Base-by-base conservation (phyloP, 2,113 vertebrate genomes). In the Poeciliopsis turrubarensis region DNA sequence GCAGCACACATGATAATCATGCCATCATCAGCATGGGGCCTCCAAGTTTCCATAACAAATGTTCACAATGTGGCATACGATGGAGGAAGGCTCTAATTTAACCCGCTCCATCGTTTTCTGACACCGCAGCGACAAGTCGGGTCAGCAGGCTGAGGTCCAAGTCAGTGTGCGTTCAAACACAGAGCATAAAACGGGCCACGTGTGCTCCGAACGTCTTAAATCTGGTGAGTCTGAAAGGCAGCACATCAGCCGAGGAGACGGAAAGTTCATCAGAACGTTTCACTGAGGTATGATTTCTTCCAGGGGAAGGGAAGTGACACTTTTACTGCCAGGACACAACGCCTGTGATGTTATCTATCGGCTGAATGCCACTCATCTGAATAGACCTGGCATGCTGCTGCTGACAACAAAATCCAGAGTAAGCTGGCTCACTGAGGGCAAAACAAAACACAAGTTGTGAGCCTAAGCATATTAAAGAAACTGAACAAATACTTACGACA, bases 31-130 rank as follows among this genome's bases (percentile, higher is more conserved):
- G 81, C 64, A 47, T 51, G 57, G 66, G 66, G 78, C 75, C 68
- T 65, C 47, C 0, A 81, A 74, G 83, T 90, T 89, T 87, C 88
- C 86, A 86, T 65, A 91, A 91, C 89, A 91, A 89, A 89, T 27
- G 41, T 51, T 75, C 72, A 83, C 78, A 86, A 83, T 73, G 79
- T 72, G 78, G 79, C 77, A 64, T 73, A 79, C 78, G 82, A 87
- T 84, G 81, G 71, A 76, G 68, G 25, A 72, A 9, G 17, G 41
- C 41, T 72, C 75, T 79, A 84, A 87, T 89, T 87, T 79, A 82
- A 89, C 88, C 79, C 67, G 73, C 73, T 67, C 72, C 0, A 81
- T 79, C 75, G 89, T 89, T 79, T 37, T 91, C 81, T 88, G 81
- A 89, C 89, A 82, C 73, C 39, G 31, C 65, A 27, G 77, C 72